Evolutionary conservation across 2,888 invertebrate genomes (phyloP), one percentile per base, ranked within the genome.

Genomic region (Tholera decimalis): DNA sequence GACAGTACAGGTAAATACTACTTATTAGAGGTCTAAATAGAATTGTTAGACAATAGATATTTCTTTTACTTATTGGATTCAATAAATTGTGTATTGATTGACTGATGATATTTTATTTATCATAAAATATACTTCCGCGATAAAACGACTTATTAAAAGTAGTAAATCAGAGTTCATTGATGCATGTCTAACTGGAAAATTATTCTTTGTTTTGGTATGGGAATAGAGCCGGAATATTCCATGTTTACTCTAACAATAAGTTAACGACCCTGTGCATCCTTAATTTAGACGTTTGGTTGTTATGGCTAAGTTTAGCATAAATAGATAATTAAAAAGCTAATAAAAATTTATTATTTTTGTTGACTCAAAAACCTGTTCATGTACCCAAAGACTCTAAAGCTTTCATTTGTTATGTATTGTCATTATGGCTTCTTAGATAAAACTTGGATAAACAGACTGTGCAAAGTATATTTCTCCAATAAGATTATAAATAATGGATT

Each of bases 221-320:
- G 24, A 13, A 37, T 26, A 46, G 18, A 46, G 39, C 26, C 37
- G 26, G 30, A 44, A 49, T 20, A 50, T 49, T 39, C 39, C 30
- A 33, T 5, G 22, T 47, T 75, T 60, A 43, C 43, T 60, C 24
- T 33, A 30, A 49, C 46, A 30, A 58, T 54, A 30, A 18, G 55
- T 56, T 56, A 63, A 64, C 57, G 50, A 62, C 18, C 55, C 57
- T 4, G 43, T 76, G 44, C 43, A 59, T 59, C 33, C 44, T 63
- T 46, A 55, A 53, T 44, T 22, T 56, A 54, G 33, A 46, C 54
- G 28, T 28, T 47, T 2, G 18, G 18, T 8, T 44, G 22, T 62
- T 58, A 9, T 62, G 18, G 33, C 44, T 51, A 11, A 24, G 18
- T 50, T 43, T 33, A 35, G 8, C 20, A 35, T 26, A 18, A 26